Evolutionary conservation across 2,888 invertebrate species (phyloP).

Genomic region (Tuta absoluta): DNA sequence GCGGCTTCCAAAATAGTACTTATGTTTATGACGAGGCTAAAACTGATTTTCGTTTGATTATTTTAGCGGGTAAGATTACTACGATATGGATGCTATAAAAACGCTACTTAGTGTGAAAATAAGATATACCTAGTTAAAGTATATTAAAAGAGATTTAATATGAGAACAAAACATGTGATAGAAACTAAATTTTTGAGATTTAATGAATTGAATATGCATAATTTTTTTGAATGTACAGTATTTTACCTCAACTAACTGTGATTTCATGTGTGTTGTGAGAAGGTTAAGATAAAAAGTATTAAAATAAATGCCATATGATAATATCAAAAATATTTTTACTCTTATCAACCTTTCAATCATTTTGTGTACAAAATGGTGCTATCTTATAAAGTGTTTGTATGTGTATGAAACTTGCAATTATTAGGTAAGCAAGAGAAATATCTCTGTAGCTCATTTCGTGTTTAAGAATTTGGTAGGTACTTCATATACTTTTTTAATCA

Average conservation of each 20-base stretch:
- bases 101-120: too few species aligned
- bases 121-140: neutral
- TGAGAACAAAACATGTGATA: conserved; percentile 14
- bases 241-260: conserved; percentile 78
- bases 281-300: conserved; percentile 44
- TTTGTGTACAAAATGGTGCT: neutral
- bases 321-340: conserved; percentile 10
- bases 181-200: neutral
- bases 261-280: conserved; percentile 63
- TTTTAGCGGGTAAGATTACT: neutral
- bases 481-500: too few species aligned
- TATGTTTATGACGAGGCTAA: conserved; percentile 18
- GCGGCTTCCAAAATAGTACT: neutral
- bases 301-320: conserved; percentile 20
- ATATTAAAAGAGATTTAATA: neutral
- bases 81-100: neutral
- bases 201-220: conserved; percentile 1
- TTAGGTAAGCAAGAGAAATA: neutral
- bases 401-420: neutral
- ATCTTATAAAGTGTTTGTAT: conserved; percentile 1
- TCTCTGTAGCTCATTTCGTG: neutral
- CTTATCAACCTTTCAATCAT: conserved; percentile 13
- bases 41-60: neutral
- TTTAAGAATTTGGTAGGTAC: too few species aligned
- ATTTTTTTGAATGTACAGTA: conserved; percentile 56